Conservation (phyloP, 2,797 vertebrate species). For the Acanthis flammea region DNA sequence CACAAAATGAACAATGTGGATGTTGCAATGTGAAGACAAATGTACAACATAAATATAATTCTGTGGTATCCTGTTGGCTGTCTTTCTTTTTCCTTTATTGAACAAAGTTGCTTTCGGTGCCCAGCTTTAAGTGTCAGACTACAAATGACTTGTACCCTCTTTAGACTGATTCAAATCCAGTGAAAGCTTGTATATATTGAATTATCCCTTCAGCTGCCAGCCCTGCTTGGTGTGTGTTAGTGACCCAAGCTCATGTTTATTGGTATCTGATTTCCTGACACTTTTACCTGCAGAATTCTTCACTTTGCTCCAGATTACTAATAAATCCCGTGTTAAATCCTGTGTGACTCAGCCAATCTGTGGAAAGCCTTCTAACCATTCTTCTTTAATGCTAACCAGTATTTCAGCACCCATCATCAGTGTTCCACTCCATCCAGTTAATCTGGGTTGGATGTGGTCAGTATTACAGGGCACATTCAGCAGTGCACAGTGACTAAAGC, state of each 20-base stretch:
- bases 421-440: not conserved
- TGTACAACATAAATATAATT: conserved; percentile 91
- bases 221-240: not conserved
- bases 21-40: conserved; percentile 94
- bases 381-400: not conserved
- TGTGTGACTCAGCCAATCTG: not conserved
- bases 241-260: not conserved
- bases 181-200: not conserved
- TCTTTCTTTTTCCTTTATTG: conserved; percentile 59
- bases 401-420: not conserved
- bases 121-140: not conserved
- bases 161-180: not conserved
- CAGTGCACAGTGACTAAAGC: not conserved
- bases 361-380: not conserved
- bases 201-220: not conserved
- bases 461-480: not conserved
- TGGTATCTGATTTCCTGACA: not conserved
- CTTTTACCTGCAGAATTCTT: not conserved
- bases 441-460: not conserved
- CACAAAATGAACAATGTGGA: conserved; percentile 90
- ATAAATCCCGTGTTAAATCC: not conserved
- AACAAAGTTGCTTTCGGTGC: not conserved
- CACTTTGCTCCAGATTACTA: not conserved
- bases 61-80: conserved; percentile 81
- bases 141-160: not conserved